Conservation (phyloP, 2,888 invertebrate genomes). For the Bimastos eiseni region DNA sequence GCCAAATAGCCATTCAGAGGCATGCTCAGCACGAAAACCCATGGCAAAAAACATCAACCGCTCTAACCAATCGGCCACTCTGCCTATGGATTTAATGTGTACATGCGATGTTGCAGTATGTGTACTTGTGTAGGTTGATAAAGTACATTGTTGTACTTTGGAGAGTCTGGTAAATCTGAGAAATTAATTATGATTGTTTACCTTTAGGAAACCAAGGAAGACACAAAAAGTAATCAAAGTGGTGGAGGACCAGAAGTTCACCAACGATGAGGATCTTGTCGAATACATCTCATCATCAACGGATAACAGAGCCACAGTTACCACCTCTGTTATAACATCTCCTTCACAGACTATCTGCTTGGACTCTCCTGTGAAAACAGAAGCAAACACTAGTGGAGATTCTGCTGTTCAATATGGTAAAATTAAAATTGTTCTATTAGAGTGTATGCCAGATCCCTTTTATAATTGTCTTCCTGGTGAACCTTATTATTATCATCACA, state of each 20-base stretch:
- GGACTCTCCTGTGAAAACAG: not conserved
- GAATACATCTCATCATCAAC: not conserved
- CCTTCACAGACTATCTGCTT: not conserved
- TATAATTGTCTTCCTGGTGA: not conserved
- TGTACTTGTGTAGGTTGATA: not conserved
- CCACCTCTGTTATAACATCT: not conserved
- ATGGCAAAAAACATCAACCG: too few relatives aligned
- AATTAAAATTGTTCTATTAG: not conserved
- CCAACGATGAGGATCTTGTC: not conserved
- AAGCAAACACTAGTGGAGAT: not conserved
- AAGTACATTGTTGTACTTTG: not conserved
- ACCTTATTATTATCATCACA: too few relatives aligned
- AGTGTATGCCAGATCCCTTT: not conserved
- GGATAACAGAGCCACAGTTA: not conserved
- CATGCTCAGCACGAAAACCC: too few relatives aligned
- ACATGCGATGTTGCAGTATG: too few relatives aligned
- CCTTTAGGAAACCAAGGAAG: not conserved
- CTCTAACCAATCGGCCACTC: too few relatives aligned
- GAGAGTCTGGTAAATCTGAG: not conserved
- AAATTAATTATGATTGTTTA: not conserved
- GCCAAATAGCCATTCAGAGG: too few relatives aligned
- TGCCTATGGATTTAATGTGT: too few relatives aligned
- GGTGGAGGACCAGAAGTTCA: not conserved
- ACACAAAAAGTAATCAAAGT: not conserved
- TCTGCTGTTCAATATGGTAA: not conserved